Conservation (phyloP, 2,888 invertebrate species). For the Conistra vaccinii region DNA sequence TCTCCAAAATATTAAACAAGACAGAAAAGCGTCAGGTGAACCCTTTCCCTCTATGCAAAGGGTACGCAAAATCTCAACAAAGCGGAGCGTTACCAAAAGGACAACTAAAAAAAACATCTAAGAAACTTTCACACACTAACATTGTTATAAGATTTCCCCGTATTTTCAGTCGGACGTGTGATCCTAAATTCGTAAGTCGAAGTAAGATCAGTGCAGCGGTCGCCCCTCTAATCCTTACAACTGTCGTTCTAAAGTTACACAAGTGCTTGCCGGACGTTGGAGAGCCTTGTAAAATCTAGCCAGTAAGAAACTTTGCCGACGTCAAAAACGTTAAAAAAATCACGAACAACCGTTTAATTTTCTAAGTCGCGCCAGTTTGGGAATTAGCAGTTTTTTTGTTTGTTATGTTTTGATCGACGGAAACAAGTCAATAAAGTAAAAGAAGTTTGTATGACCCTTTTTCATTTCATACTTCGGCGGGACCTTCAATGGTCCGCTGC, state of each 20-base stretch:
- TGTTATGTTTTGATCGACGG: not conserved
- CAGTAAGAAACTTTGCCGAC: constrained; percentile 40
- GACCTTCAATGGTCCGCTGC: not conserved
- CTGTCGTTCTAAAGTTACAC: constrained; percentile 53
- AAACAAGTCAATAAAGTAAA: not conserved
- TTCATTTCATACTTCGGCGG: not conserved
- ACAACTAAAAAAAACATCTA: not conserved
- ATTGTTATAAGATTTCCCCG: constrained; percentile 9
- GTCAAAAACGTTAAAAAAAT: constrained; percentile 48
- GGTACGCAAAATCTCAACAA: not conserved
- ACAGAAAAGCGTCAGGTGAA: not conserved
- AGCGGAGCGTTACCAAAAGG: not conserved
- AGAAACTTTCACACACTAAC: not conserved
- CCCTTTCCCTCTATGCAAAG: not conserved
- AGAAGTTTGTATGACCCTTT: not conserved
- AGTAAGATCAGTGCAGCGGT: constrained; percentile 30
- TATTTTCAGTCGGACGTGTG: constrained; percentile 27
- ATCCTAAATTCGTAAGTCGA: constrained; percentile 29
- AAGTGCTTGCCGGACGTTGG: constrained; percentile 10
- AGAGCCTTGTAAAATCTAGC: constrained; percentile 35
- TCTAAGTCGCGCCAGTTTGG: not conserved
- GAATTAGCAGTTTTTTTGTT: not conserved
- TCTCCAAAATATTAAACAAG: not conserved
- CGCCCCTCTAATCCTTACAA: constrained; percentile 49
- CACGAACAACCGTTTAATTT: constrained; percentile 18